Evolutionary conservation across 2,888 invertebrate species (phyloP).

Genomic region (Dysmachus trigonus): DNA sequence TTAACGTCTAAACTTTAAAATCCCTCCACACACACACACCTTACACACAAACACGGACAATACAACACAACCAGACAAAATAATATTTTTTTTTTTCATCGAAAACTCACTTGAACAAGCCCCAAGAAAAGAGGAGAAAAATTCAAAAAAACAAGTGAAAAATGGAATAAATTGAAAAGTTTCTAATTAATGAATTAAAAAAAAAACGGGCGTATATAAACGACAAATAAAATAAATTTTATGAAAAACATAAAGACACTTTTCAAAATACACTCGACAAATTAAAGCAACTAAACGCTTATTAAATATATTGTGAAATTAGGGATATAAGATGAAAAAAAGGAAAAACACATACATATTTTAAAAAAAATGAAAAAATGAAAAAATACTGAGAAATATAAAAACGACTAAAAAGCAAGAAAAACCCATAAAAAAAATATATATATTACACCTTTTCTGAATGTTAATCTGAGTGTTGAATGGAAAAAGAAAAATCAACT

Average conservation of each 20-base stretch:
- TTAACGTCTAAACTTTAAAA: not conserved
- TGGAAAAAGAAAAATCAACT: not conserved
- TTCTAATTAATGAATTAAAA: no score
- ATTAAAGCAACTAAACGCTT: slow-evolving; percentile 36
- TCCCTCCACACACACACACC: not conserved
- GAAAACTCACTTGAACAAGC: no score
- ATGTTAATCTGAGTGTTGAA: slow-evolving; percentile 21
- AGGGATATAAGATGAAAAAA: not conserved
- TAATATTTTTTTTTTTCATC: no score
- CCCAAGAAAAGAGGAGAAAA: no score
- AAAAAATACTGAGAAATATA: not conserved
- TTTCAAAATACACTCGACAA: not conserved
- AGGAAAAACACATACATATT: not conserved
- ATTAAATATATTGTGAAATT: slow-evolving; percentile 30
- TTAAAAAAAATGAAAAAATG: not conserved
- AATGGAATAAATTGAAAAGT: no score
- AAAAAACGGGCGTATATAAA: no score
- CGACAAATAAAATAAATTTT: not conserved
- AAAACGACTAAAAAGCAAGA: no score
- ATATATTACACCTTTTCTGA: not conserved
- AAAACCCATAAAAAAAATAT: not conserved
- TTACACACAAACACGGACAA: not conserved
- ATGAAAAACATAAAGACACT: not conserved
- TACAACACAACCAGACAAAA: no score
- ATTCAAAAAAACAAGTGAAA: no score